Percentiles rank a stretch among this genome's conserved stretches.
phyloP scores from a whole-genome alignment of 2,888 invertebrate genomes.

The Argyresthia goedartella region DNA sequence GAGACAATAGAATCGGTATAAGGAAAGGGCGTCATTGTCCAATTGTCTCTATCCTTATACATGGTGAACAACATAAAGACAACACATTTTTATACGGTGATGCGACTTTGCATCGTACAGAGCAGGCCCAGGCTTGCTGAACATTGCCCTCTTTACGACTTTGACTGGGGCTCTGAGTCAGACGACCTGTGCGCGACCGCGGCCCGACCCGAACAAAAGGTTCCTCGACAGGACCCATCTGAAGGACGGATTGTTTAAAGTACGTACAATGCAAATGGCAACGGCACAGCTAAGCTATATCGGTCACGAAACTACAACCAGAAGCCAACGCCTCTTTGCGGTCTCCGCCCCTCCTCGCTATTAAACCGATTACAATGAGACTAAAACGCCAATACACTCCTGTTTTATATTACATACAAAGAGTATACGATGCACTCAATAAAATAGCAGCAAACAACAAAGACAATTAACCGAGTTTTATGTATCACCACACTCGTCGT shows the following conservation, averaged over 20 bases:
- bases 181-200: constrained; percentile 58
- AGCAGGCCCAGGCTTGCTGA: constrained; percentile 42
- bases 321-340: constrained; percentile 4
- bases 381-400: no score
- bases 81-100: constrained; percentile 29
- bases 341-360: constrained; percentile 1
- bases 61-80: neutral
- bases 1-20: constrained; percentile 57
- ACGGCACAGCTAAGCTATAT: constrained; percentile 35
- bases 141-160: constrained; percentile 67
- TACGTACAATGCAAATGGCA: constrained; percentile 13
- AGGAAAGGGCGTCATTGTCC: constrained; percentile 24
- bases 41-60: constrained; percentile 2
- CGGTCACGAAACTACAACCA: constrained; percentile 20
- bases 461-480: no score
- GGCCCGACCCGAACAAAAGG: constrained; percentile 44
- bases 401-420: no score
- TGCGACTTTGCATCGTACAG: constrained; percentile 44
- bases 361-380: neutral
- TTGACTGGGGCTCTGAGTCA: constrained; percentile 54
- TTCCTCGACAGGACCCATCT: constrained; percentile 59
- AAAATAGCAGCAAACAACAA: no score
- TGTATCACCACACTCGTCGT: no score
- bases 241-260: constrained; percentile 61
- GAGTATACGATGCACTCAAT: no score